These are phyloP conservation scores for Lota lota DNA, from an alignment of 2,113 vertebrate genomes.

Conservation along the genomic window DNA sequence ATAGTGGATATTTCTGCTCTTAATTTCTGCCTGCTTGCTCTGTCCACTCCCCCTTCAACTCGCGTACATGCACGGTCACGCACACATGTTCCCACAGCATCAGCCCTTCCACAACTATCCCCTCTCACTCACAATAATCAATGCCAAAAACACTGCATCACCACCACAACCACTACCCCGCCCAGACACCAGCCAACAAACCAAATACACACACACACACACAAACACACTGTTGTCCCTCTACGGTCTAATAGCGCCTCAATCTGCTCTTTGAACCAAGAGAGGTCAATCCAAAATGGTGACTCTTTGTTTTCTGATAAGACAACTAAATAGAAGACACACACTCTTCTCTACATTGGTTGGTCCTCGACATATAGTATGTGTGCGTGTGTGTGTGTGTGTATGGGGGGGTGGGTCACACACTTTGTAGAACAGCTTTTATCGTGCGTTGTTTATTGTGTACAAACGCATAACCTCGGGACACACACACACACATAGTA, in stretches of 20 bases:
- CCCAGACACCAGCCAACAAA: background rate
- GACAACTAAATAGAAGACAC: too few species aligned
- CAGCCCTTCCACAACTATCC: slow-evolving; percentile 19
- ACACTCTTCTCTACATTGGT: too few species aligned
- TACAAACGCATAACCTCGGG: too few species aligned
- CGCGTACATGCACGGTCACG: background rate
- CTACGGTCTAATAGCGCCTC: too few species aligned
- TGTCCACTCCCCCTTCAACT: slow-evolving; percentile 38
- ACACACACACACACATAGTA: slow-evolving; percentile 1
- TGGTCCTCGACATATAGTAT: background rate
- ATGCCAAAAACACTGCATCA: background rate
- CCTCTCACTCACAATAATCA: slow-evolving; percentile 14
- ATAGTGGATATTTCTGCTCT: slow-evolving; percentile 67
- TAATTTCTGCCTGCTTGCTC: slow-evolving; percentile 76
- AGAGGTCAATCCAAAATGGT: too few species aligned
- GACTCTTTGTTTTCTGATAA: too few species aligned
- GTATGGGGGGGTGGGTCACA: too few species aligned
- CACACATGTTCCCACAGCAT: slow-evolving; percentile 7
- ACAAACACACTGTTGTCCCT: too few species aligned
- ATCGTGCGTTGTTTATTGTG: too few species aligned
- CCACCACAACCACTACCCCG: background rate
- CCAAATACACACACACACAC: too few species aligned
- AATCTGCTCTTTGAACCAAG: too few species aligned
- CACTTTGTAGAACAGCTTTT: too few species aligned
- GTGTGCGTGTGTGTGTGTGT: background rate